Conservation (phyloP, 37 sponge, comb jelly and placozoan species). For the Agelas oroides region DNA sequence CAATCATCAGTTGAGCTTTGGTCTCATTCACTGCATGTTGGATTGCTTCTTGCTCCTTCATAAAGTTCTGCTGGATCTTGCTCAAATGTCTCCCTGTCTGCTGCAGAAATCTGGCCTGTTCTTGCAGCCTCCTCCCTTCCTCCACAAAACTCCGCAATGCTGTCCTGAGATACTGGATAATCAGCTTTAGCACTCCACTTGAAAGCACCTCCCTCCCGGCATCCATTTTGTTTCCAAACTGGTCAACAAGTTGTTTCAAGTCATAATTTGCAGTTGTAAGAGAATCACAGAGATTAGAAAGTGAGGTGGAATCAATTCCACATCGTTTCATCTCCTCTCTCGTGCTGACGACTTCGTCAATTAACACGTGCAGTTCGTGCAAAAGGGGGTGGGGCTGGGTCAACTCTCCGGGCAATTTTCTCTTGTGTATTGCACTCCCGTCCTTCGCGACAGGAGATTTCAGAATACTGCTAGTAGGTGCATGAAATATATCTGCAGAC, state of each 20-base stretch:
- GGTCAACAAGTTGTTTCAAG: neutral
- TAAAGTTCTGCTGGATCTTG: slow-evolving; percentile 22
- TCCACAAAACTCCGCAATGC: neutral
- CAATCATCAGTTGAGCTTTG: neutral
- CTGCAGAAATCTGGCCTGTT: slow-evolving; percentile 12
- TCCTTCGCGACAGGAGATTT: neutral
- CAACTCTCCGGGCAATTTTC: neutral
- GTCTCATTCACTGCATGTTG: neutral
- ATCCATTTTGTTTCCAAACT: neutral
- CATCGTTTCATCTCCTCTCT: neutral
- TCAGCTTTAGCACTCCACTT: neutral
- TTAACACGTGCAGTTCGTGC: neutral
- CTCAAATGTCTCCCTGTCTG: slow-evolving; percentile 8
- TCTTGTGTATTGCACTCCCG: neutral
- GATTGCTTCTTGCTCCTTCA: slow-evolving; percentile 20
- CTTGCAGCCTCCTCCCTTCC: neutral
- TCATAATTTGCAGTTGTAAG: neutral
- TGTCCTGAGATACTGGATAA: neutral
- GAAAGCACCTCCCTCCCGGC: neutral
- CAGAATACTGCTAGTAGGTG: neutral
- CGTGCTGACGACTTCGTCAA: neutral
- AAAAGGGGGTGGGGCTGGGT: slow-evolving; percentile 19
- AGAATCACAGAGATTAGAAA: neutral
- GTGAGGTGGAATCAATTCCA: neutral
- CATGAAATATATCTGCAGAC: neutral